Evolutionary conservation across 2,888 invertebrate species (phyloP), one percentile per base, ranked within the genome.

Genomic region (Tortrix viridana): DNA sequence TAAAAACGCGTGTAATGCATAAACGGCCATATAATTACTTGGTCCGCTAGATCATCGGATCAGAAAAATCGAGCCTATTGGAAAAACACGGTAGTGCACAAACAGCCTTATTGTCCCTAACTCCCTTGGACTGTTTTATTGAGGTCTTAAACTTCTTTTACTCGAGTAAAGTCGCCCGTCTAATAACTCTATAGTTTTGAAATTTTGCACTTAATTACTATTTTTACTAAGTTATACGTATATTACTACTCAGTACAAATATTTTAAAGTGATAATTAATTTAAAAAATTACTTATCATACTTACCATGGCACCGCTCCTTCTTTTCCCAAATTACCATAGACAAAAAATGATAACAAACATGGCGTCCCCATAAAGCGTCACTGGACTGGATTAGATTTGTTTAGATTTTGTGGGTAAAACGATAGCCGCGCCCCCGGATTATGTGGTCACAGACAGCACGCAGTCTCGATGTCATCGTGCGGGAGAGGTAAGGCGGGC

Each of bases 291-390:
- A n/a, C n/a, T n/a, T n/a, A n/a, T n/a, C n/a, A n/a, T n/a, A n/a
- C n/a, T n/a, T n/a, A n/a, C n/a, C 6, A 32, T 44, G 61, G 52
- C 41, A 53, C 57, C 52, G 57, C 57, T 62, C 57, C 57, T 38
- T 46, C 41, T 57, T 43, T 50, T 50, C 50, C 50, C 62, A 44
- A 54, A 66, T 55, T 65, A 56, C 60, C 65, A 65, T 64, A 74
- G 75, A 77, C 75, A 80, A 77, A 77, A 73, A 63, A 80, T 84
- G 83, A 87, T 78, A 89, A 87, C 85, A 90, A 89, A 89, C 85
- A 90, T 90, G 90, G 90, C 89, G 89, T 86, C 83, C 71, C 69
- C 58, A 63, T 73, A 69, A 71, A 84, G 87, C 84, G 84, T 86
- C 81, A 70, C 73, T 71, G 61, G 65, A 66, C 74, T 66, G 66